Evolutionary conservation across 2,113 vertebrate species (phyloP).

Genomic region (Blennius ocellaris): DNA sequence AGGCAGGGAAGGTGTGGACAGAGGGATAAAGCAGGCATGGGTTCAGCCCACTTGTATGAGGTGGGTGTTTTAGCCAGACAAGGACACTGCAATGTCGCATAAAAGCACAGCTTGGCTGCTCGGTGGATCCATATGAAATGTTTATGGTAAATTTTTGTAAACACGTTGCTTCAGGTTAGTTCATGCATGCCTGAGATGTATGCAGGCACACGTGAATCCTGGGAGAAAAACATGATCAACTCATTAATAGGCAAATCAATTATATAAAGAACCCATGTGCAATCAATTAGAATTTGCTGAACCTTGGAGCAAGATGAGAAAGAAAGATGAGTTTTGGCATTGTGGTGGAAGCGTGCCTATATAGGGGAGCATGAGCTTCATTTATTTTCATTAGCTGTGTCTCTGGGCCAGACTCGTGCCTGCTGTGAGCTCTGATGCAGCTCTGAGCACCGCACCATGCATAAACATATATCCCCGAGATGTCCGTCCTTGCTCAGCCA

Average conservation of each 20-base stretch:
- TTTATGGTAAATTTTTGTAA: slow-evolving; percentile 2
- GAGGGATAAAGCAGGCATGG: slow-evolving; percentile 62
- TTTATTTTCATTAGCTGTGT: slow-evolving; percentile 79
- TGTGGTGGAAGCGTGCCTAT: slow-evolving; percentile 53
- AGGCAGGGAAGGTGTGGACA: slow-evolving; percentile 70
- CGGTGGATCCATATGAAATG: slow-evolving; percentile 20
- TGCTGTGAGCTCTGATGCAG: slow-evolving; percentile 63
- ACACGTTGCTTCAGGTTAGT: slow-evolving; percentile 1
- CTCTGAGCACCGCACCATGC: slow-evolving; percentile 61
- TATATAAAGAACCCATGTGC: slow-evolving; percentile 20
- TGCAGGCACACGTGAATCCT: slow-evolving; percentile 5
- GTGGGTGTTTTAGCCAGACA: slow-evolving; percentile 49
- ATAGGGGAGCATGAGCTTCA: slow-evolving; percentile 54
- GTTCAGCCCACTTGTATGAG: slow-evolving; percentile 58
- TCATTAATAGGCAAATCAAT: slow-evolving; percentile 33
- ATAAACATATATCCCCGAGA: slow-evolving; percentile 71
- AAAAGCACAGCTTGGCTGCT: slow-evolving; percentile 25
- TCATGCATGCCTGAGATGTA: not conserved
- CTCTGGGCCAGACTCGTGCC: slow-evolving; percentile 61
- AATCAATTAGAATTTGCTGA: slow-evolving; percentile 36
- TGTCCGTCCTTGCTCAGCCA: slow-evolving; percentile 61
- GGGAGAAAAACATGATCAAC: not conserved
- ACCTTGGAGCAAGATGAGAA: slow-evolving; percentile 27
- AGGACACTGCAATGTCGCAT: slow-evolving; percentile 68
- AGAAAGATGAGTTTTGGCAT: slow-evolving; percentile 50